These are phyloP conservation scores for Polydrusus tereticollis DNA, from an alignment of 2,888 invertebrate genomes.

Conservation along the genomic window DNA sequence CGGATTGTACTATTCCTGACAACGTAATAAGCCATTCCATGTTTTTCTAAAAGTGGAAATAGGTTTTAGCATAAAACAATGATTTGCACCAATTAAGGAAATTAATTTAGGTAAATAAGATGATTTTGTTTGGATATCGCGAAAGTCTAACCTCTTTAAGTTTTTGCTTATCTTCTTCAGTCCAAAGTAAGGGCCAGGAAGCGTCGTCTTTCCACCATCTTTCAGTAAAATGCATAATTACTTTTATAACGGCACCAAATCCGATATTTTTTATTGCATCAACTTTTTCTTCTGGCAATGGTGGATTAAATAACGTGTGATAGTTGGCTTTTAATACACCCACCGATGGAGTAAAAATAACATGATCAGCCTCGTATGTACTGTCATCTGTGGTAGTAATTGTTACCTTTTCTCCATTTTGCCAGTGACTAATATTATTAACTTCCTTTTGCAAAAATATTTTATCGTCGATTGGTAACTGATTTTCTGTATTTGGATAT, in stretches of 20 bases:
- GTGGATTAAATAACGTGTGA: constrained; percentile 50
- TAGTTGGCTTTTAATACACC: constrained; percentile 55
- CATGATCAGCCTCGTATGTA: constrained; percentile 70
- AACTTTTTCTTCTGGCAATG: constrained; percentile 49
- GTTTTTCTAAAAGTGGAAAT: constrained; percentile 29
- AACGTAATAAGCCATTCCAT: constrained; percentile 49
- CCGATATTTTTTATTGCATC: constrained; percentile 52
- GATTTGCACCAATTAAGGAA: no score
- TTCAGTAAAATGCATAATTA: constrained; percentile 50
- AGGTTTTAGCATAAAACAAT: no score
- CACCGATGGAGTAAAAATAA: constrained; percentile 66
- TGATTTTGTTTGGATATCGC: not conserved
- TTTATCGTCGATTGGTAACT: constrained; percentile 54
- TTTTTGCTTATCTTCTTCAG: constrained; percentile 52
- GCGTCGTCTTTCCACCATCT: constrained; percentile 51
- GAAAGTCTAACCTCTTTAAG: constrained; percentile 33
- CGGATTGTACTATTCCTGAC: constrained; percentile 34
- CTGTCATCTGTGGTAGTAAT: constrained; percentile 68
- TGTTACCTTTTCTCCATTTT: constrained; percentile 43
- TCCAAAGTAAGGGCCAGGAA: constrained; percentile 52
- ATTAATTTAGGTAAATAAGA: no score
- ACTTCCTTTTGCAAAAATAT: constrained; percentile 55
- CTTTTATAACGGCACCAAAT: constrained; percentile 53
- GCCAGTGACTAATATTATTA: constrained; percentile 47
- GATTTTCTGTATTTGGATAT: constrained; percentile 50